Conservation (phyloP, 2,113 vertebrate genomes). For the Paedocypris sp. region DNA sequence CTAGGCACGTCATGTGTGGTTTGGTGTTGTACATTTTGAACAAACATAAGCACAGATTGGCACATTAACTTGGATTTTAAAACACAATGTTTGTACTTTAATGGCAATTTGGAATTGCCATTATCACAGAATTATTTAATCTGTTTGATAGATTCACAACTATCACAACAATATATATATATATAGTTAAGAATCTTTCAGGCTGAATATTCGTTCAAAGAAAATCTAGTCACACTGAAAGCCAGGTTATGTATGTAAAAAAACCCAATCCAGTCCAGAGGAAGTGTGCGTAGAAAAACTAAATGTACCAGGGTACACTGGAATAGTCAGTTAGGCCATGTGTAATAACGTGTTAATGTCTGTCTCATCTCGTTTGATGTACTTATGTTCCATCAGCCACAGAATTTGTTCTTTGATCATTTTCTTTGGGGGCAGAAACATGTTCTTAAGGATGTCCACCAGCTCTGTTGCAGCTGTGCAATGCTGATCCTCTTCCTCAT, state of each 20-base stretch:
- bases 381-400: conserved; percentile 97
- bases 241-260: conserved; percentile 45
- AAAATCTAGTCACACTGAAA: not conserved
- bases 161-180: no score
- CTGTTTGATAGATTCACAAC: no score
- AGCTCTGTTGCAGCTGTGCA: conserved; percentile 95
- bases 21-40: not conserved
- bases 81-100: no score
- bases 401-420: conserved; percentile 99
- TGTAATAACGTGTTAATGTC: conserved; percentile 98
- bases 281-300: conserved; percentile 14
- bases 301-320: not conserved
- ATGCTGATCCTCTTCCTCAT: conserved; percentile 97
- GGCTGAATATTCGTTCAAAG: no score
- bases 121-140: no score
- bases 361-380: conserved; percentile 87
- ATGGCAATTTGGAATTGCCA: no score
- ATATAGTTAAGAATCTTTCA: no score
- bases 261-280: no score
- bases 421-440: conserved; percentile 98
- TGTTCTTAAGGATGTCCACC: conserved; percentile 97
- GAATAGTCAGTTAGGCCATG: conserved; percentile 68
- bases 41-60: not conserved
- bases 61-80: no score
- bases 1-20: not conserved